Conservation (phyloP, 2,113 vertebrate genomes). For the Oenanthe melanoleuca region DNA sequence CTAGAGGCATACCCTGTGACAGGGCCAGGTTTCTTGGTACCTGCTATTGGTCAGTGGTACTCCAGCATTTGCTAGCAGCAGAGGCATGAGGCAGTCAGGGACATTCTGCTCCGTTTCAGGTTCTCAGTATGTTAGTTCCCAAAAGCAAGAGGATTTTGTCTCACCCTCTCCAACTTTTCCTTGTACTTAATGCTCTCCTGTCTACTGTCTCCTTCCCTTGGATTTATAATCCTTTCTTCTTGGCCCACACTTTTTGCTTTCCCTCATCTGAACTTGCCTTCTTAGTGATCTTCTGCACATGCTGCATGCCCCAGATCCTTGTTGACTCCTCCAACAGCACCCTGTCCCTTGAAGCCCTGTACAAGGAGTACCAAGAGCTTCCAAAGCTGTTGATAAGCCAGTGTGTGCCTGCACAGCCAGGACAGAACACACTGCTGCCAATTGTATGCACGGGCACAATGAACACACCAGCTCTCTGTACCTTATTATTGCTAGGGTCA, state of each 20-base stretch:
- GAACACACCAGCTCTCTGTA: background rate
- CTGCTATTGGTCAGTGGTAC: background rate
- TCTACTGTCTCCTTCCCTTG: background rate
- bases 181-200: background rate
- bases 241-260: background rate
- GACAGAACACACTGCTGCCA: background rate
- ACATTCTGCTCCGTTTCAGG: background rate
- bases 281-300: background rate
- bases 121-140: background rate
- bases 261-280: background rate
- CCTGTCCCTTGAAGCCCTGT: background rate
- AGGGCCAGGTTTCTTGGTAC: background rate
- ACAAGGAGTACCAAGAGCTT: background rate
- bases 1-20: background rate
- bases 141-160: background rate
- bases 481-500: background rate
- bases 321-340: background rate
- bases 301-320: background rate
- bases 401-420: background rate
- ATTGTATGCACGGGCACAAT: rapidly evolving
- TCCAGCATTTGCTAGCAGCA: background rate
- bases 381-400: background rate
- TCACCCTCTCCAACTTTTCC: background rate
- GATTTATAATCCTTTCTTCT: background rate
- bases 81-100: background rate